Base-by-base conservation (phyloP, 2,797 vertebrate genomes). In the Phalanger gymnotis region DNA sequence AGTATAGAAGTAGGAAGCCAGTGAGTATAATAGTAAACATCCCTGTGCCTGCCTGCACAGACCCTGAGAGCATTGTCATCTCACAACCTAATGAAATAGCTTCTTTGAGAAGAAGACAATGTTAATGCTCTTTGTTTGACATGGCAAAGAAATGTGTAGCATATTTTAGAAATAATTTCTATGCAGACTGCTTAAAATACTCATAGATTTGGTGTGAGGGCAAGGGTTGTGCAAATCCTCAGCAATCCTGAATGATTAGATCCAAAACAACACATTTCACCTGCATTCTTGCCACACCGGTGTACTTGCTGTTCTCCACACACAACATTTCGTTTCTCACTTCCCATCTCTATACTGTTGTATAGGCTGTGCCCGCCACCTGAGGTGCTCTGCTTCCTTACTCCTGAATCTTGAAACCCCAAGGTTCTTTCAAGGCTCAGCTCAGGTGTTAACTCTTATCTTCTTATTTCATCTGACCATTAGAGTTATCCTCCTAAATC, bases 161-260 rank as follows among this genome's bases (percentile, higher is more conserved):
- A 51, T 52, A 52, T 92, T 95, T 53, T 57, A 51, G 61, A 91
- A 94, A 89, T 73, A 31, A 58, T 91, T 40, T 47, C 81, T 91
- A 34, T 90, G 58, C n/a, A 54, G 95, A 90, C 54, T 91, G 96
- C 91, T 92, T 58, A 89, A 81, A 87, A 87, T 87, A 28, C 10
- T 51, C 73, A 27, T 27, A 28, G 40, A 28, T 87, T 87, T 94
- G 0, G 0, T 94, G 94, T 54, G 73, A 73, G 87, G 91, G 31
- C 0, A 51, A 81, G 40, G 66, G 40, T 12, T 27, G 2, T 47
- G 22, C 9, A 25, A 87, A 87, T 47, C 9, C 25, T 51, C 9
- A 51, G 73, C 22, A 51, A 27, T 27, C 40, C 40, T 51, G 40
- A 81, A 47, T 47, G n/a, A 81, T 27, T 25, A 19, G 22, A 81